These are phyloP conservation scores for Pygocentrus nattereri DNA, from an alignment of 2,797 vertebrate genomes.

Conservation along the genomic window DNA sequence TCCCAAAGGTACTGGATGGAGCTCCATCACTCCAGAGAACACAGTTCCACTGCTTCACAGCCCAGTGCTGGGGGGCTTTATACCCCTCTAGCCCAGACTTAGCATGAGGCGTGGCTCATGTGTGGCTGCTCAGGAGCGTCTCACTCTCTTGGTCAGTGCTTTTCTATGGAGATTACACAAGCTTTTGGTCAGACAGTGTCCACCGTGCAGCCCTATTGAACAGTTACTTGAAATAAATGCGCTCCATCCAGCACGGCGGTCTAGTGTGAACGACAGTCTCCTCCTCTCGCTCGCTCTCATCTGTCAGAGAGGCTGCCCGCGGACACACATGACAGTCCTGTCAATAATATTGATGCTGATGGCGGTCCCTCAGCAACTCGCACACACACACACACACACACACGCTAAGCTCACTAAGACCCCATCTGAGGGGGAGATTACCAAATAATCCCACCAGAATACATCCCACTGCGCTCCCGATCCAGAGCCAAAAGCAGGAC, in stretches of 20 bases:
- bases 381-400: not conserved
- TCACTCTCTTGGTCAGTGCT: too few relatives aligned
- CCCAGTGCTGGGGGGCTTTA: too few relatives aligned
- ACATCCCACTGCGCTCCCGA: not conserved
- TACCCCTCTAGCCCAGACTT: too few relatives aligned
- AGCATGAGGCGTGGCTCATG: too few relatives aligned
- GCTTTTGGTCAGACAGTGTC: too few relatives aligned
- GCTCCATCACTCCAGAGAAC: too few relatives aligned
- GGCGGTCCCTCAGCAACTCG: not conserved
- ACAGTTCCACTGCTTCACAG: too few relatives aligned
- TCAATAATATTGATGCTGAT: slow-evolving; percentile 5
- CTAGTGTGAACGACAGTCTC: not conserved
- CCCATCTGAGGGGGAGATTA: not conserved
- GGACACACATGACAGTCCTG: not conserved
- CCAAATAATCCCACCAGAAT: not conserved
- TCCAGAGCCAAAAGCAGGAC: too few relatives aligned
- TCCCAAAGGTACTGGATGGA: too few relatives aligned
- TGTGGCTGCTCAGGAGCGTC: too few relatives aligned
- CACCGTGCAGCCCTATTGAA: too few relatives aligned
- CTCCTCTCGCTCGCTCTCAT: not conserved
- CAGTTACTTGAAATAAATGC: not conserved
- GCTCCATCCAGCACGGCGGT: not conserved
- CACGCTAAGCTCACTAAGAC: not conserved
- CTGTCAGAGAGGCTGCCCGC: not conserved
- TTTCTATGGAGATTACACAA: too few relatives aligned